A percentile compares a stretch with the other conserved stretches of the same genome.
These are phyloP conservation scores for Etheostoma cragini DNA, from an alignment of 2,113 vertebrate species.

Conservation along the genomic window DNA sequence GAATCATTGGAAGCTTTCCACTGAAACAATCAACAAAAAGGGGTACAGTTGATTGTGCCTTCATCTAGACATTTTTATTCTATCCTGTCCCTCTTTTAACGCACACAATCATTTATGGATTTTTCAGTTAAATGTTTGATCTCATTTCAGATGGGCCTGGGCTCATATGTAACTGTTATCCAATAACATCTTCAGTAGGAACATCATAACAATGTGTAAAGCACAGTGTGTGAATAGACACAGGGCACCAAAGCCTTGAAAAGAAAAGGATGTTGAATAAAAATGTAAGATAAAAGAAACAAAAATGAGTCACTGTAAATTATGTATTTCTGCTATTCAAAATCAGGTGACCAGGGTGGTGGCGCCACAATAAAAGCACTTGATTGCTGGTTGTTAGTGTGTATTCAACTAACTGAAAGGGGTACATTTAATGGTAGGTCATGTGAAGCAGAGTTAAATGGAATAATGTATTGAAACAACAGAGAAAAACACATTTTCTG, in stretches of 20 bases:
- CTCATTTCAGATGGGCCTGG: background rate
- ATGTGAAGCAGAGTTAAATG: slow-evolving; percentile 32
- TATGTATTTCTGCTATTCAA: slow-evolving; percentile 1
- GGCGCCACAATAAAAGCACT: slow-evolving; percentile 23
- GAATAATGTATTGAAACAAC: slow-evolving; percentile 39
- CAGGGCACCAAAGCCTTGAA: background rate
- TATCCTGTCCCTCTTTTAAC: background rate
- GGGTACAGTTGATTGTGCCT: background rate
- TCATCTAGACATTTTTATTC: slow-evolving; percentile 19
- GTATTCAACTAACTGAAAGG: slow-evolving; percentile 53
- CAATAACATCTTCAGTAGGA: slow-evolving; percentile 7
- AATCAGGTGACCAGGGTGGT: background rate
- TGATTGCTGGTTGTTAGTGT: slow-evolving; percentile 61
- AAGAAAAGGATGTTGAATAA: background rate
- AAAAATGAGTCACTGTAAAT: background rate
- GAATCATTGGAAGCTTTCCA: background rate
- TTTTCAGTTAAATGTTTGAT: slow-evolving; percentile 9
- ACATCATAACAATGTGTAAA: slow-evolving; percentile 16
- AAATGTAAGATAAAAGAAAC: background rate
- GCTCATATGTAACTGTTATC: slow-evolving; percentile 1
- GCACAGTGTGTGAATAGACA: slow-evolving; percentile 5
- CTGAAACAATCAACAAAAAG: background rate
- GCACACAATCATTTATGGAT: background rate
- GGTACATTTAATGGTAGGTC: slow-evolving; percentile 12
- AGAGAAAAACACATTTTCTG: background rate